phyloP scores from a whole-genome alignment of 92 coral and sea anemone genomes.

The Phenganax subtilis region DNA sequence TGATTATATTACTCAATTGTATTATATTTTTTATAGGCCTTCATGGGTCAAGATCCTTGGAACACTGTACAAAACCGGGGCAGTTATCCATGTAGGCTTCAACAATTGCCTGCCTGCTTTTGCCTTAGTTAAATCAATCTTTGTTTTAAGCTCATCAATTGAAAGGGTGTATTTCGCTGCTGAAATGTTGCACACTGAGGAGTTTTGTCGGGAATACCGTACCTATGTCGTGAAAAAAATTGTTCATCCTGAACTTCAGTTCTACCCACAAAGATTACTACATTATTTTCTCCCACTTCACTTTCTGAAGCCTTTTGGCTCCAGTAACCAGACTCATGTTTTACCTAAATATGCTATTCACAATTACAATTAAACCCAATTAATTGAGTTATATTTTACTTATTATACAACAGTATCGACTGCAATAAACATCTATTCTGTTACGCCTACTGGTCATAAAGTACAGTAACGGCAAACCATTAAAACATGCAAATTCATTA shows the following conservation, averaged over 20 bases:
- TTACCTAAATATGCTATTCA: constrained; percentile 41
- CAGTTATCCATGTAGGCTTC: constrained; percentile 6
- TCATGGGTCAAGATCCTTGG: too few species aligned
- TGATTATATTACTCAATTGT: too few species aligned
- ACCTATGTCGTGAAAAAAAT: constrained; percentile 33
- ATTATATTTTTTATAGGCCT: too few species aligned
- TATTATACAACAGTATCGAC: background rate
- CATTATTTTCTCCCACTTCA: constrained; percentile 48
- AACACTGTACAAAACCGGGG: background rate
- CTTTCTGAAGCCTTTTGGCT: constrained; percentile 19
- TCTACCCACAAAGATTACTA: constrained; percentile 27
- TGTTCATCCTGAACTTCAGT: constrained; percentile 30
- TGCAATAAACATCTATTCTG: background rate
- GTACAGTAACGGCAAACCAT: too few species aligned
- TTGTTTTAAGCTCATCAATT: constrained; percentile 40
- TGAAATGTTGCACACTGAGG: constrained; percentile 28
- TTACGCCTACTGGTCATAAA: too few species aligned
- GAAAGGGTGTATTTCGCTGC: constrained; percentile 41
- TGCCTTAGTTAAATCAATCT: constrained; percentile 5
- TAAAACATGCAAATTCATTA: too few species aligned
- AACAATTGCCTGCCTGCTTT: background rate
- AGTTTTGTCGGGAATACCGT: constrained; percentile 33
- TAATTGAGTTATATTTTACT: background rate
- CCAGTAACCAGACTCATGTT: constrained; percentile 10
- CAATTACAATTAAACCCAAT: constrained; percentile 17